Evolutionary conservation across 2,113 vertebrate species (phyloP).

Genomic region (Sceloporus undulatus): DNA sequence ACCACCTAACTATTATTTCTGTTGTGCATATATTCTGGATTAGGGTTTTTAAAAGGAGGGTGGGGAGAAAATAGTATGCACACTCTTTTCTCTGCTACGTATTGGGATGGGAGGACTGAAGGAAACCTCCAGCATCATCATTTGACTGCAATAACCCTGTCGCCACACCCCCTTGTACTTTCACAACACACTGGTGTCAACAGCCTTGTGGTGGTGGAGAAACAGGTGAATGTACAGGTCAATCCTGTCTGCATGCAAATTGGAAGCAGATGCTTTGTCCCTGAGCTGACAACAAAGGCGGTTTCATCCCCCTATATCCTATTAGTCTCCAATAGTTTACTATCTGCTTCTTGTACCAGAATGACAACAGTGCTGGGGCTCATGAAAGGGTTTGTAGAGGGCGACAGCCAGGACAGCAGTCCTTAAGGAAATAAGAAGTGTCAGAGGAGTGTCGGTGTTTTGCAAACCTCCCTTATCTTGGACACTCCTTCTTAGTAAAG

Average conservation of each 20-base stretch:
- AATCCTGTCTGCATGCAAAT: background rate
- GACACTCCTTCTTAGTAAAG: constrained; percentile 48
- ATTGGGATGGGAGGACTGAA: background rate
- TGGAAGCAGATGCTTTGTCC: constrained; percentile 34
- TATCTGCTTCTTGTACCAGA: constrained; percentile 73
- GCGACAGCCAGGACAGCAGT: constrained; percentile 38
- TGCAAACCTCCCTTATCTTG: constrained; percentile 48
- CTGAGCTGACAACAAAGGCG: constrained; percentile 52
- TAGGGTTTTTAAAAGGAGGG: background rate
- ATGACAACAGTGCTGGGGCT: constrained; percentile 65
- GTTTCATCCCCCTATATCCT: constrained; percentile 51
- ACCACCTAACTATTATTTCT: too few species aligned
- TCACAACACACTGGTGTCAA: constrained; percentile 22
- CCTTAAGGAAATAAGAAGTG: constrained; percentile 59
- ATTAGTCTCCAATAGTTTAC: constrained; percentile 64
- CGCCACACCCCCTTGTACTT: constrained; percentile 61
- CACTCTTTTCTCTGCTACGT: background rate
- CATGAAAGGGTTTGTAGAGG: constrained; percentile 69
- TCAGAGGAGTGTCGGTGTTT: background rate
- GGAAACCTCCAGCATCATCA: background rate
- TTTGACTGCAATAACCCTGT: constrained; percentile 16
- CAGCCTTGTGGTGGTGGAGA: constrained; percentile 43
- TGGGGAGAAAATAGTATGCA: background rate
- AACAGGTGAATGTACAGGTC: constrained; percentile 37
- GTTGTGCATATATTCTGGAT: background rate